phyloP scores from a whole-genome alignment of 1,140 invertebrate species.

The Caerostris darwini region DNA sequence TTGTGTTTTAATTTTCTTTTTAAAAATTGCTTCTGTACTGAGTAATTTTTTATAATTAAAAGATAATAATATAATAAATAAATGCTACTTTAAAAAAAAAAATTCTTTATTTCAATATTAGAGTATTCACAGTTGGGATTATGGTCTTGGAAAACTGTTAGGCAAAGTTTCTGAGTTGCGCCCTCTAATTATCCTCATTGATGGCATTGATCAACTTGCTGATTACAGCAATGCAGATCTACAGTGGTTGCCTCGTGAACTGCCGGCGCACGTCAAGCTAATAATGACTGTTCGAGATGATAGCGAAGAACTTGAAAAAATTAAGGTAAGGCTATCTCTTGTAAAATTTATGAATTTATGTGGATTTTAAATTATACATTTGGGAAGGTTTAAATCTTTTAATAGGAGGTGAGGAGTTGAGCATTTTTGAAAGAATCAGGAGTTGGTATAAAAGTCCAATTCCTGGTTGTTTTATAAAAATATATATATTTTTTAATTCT shows the following conservation, averaged over 20 bases:
- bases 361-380: no score
- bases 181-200: slow-evolving; percentile 87
- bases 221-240: slow-evolving; percentile 80
- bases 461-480: no score
- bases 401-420: neutral
- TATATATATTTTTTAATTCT: no score
- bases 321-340: slow-evolving; percentile 80
- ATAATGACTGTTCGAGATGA: slow-evolving; percentile 87
- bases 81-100: neutral
- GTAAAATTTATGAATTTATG: neutral
- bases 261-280: slow-evolving; percentile 88
- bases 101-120: slow-evolving; percentile 78
- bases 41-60: neutral
- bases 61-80: neutral
- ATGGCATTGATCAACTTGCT: slow-evolving; percentile 87
- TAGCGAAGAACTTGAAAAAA: slow-evolving; percentile 82
- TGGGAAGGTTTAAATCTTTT: no score
- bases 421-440: no score
- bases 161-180: slow-evolving; percentile 83
- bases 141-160: slow-evolving; percentile 83
- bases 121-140: slow-evolving; percentile 83
- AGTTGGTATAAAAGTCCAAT: no score
- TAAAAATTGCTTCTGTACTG: no score
- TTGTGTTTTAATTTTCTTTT: no score
- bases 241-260: slow-evolving; percentile 87